A percentile compares a stretch with the other conserved stretches of the same genome.
Evolutionary conservation across 2,113 vertebrate species (phyloP).

Genomic region (Acrocephalus arundinaceus): DNA sequence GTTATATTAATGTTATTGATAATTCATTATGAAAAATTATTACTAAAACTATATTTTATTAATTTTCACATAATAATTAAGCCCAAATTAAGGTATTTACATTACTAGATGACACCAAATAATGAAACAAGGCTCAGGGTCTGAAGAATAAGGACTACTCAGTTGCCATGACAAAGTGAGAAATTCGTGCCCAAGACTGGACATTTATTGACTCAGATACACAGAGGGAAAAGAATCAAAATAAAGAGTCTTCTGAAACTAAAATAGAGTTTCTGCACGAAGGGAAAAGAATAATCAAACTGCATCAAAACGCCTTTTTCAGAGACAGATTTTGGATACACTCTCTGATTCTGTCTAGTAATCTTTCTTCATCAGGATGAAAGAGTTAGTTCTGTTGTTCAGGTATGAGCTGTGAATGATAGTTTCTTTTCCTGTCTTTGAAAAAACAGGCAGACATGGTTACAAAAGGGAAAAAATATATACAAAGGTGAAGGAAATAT

Average conservation of each 20-base stretch:
- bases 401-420: conserved; percentile 42
- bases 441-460: conserved; percentile 10
- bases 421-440: conserved; percentile 43
- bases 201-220: conserved; percentile 33
- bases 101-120: background rate
- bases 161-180: conserved; percentile 14
- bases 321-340: conserved; percentile 40
- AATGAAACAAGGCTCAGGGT: background rate
- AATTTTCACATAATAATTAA: background rate
- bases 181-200: conserved; percentile 9
- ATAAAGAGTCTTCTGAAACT: conserved; percentile 42
- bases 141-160: background rate
- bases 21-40: background rate
- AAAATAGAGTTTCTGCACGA: conserved; percentile 21
- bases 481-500: conserved; percentile 6
- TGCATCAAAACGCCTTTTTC: conserved; percentile 18
- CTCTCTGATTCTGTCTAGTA: conserved; percentile 39
- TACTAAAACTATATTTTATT: background rate
- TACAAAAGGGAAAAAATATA: conserved; percentile 38
- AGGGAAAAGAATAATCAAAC: conserved; percentile 42
- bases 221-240: conserved; percentile 45
- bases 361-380: conserved; percentile 38
- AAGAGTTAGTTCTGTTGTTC: conserved; percentile 55
- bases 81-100: background rate
- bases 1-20: background rate